Evolutionary conservation across 2,113 vertebrate genomes (phyloP), one percentile per base, ranked within the genome.

Genomic region (Chauna torquata): DNA sequence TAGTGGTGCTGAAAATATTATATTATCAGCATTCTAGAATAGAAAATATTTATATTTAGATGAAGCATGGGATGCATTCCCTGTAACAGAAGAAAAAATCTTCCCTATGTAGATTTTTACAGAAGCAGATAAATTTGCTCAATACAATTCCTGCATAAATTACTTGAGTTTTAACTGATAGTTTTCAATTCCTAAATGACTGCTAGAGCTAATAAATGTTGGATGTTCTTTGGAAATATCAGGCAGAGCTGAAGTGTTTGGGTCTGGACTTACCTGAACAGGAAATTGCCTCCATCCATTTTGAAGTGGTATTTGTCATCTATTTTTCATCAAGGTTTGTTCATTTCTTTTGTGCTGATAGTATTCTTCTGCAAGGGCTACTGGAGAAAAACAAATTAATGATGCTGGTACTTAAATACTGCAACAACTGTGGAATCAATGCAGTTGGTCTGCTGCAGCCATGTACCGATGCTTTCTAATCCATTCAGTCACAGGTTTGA

Each of bases 241-340:
- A 87, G 57, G 36, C 76, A 87, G 58, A 94, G 25, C 52, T 95
- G 75, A 95, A 95, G 77, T 85, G 66, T 88, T 91, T 62, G 47
- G 17, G n/a, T 74, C 78, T 96, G 77, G 69, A 42, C 88, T 75
- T 78, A 92, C 86, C 72, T 94, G 9, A 16, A 65, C 66, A 88
- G 79, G 44, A 90, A 92, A 95, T 91, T 96, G 68, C 68, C 36
- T 90, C 50, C 54, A 75, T 94, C 49, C 40, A 52, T 94, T 95
- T 52, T 94, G 64, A 96, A 94, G 83, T 74, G 76, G 78, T 49
- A 70, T 94, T 91, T 96, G 62, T 75, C 52, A 90, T 94, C 77
- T 92, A 25, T 84, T 91, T 95, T 93, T 96, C 81, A 93, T 93
- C 71, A 72, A 88, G 49, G 42, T 58, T 52, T 78, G 25, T 90